Conservation (phyloP, 2,888 invertebrate genomes). For the Sarcophaga caerulescens region DNA sequence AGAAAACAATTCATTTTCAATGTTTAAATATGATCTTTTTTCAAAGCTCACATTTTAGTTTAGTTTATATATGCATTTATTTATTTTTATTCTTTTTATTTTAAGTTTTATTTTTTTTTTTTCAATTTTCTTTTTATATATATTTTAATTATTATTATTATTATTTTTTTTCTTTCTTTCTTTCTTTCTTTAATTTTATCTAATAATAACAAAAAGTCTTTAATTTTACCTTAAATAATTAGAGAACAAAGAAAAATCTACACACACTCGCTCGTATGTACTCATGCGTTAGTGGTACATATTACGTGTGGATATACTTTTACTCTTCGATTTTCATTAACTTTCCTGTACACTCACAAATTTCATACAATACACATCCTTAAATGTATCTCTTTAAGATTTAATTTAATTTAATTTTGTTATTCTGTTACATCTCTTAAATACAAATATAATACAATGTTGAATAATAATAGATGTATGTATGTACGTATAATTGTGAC, state of each 20-base stretch:
- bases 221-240: constrained; percentile 63
- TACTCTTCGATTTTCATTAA: constrained; percentile 9
- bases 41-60: constrained; percentile 57
- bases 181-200: constrained; percentile 41
- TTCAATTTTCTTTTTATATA: constrained; percentile 20
- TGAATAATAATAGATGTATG: too few species aligned
- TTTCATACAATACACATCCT: neutral
- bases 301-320: constrained; percentile 4
- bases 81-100: constrained; percentile 30
- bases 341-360: constrained; percentile 44
- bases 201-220: constrained; percentile 67
- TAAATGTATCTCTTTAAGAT: neutral
- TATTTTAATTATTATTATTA: constrained; percentile 7
- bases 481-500: too few species aligned
- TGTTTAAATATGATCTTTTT: constrained; percentile 62
- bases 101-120: neutral
- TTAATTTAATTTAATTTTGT: constrained; percentile 1
- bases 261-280: constrained; percentile 6
- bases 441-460: neutral
- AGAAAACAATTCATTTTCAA: constrained; percentile 45
- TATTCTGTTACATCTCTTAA: constrained; percentile 5
- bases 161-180: constrained; percentile 2
- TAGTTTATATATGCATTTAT: constrained; percentile 60
- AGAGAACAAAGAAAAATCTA: constrained; percentile 36
- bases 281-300: neutral